Evolutionary conservation across 2,113 vertebrate genomes (phyloP), one percentile per base, ranked within the genome.

Genomic region (Bettongia penicillata): DNA sequence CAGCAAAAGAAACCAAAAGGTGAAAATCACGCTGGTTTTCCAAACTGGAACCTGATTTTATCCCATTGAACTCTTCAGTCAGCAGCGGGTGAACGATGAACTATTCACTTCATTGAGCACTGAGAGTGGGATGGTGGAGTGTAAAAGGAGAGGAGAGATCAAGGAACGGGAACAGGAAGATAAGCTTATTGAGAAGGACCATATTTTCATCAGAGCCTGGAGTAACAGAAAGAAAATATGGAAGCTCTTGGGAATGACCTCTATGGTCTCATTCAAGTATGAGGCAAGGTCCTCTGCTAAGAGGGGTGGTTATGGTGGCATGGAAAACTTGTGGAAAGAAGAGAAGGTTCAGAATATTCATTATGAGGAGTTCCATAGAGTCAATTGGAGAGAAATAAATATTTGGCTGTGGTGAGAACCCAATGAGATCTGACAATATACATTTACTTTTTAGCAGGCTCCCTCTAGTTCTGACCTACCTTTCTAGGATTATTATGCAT

Each of bases 41-140:
- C 57, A 61, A 97, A 94, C 97, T 96, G 97, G 97, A 97, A 97
- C 96, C 97, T 96, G 95, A 57, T 92, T 96, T 97, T 98, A 98
- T 97, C 98, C 93, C 96, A 90, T 97, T 98, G 96, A 90, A 95
- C 37, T 91, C 93, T 0, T 90, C 92, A 6, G 0, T 37, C 51
- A 1, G 92, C 51, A 90, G 61, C 92, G 52, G 94, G 93, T 92
- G 95, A 51, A 77, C 48, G 4, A 93, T 94, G 93, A 95, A 94
- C 53, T 91, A 49, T 52, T 95, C 77, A 51, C 7, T 55, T 55
- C 53, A 26, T 55, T 26, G 25, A 57, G 94, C 91, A 84, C 51
- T 53, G 37, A 26, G n/a, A 25, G 8, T 55, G 84, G 49, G 7
- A 91, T 37, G 25, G 9, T 23, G 37, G 26, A 51, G 1, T 37